Evolutionary conservation across 2,113 vertebrate genomes (phyloP), one percentile per base, ranked within the genome.

Genomic region (Pungitius pungitius): DNA sequence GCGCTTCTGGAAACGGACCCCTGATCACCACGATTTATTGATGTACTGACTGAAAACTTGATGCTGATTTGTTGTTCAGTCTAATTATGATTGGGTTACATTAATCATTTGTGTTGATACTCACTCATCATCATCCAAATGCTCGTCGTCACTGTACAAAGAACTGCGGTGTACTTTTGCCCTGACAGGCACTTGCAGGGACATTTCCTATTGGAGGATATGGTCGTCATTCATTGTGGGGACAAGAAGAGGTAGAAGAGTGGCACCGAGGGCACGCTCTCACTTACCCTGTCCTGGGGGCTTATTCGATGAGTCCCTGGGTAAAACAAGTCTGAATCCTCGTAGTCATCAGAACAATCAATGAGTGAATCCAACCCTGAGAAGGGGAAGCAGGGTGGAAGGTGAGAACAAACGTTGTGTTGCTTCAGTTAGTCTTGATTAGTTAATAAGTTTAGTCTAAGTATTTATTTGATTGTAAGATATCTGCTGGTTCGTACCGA

Each of bases 121-220:
- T 92, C 56, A 94, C 93, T 89, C 85, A 0, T 90, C 91, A 17
- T 92, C 88, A 2, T 91, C 92, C 61, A 94, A 60, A 3, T 90
- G 39, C 27, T 91, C 93, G 14, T 95, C 94, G 0, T 95, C 94
- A 6, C 93, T 95, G 82, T 66, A 93, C 57, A 93, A 52, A 58
- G 90, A 91, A 75, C 22, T 89, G 71, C 26, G 70, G 0, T 76
- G 82, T 18, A 18, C 20, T 27, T 84, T 87, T 6, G 0, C 3
- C 15, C 0, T 4, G 30, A 17, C 3, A 1, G 92, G 89, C 40
- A 93, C 81, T 15, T 75, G 74, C 78, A 91, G 78, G 45, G 87
- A 83, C 80, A 80, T 84, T 35, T 87, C 90, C 93, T 94, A 51
- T 57, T 60, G 54, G 81, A 88, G 7, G 35, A 86, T 11, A 87